Evolutionary conservation across 1,140 invertebrate species (phyloP), one percentile per base, ranked within the genome.

Genomic region (Pachypeltis micranthus): DNA sequence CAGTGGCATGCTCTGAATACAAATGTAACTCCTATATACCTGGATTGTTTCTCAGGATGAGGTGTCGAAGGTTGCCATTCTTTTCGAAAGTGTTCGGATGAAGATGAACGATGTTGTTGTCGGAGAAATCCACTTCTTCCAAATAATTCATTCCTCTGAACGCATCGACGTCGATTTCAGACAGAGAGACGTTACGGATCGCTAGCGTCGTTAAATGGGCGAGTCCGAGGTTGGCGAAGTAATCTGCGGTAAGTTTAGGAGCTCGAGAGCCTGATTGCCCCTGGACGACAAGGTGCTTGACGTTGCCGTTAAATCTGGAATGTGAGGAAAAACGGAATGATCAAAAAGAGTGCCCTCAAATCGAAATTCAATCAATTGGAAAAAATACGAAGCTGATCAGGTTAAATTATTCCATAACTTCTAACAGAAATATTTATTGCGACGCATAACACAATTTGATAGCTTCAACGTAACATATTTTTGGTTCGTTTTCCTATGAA

Each of bases 41-140:
- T 12, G 83, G 81, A 68, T 87, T 86, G 28, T 81, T 79, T 7
- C 83, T 79, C 23, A 87, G 80, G n/a, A 81, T 81, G 1, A 87
- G 70, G 27, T 83, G 73, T 31, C 80, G 76, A 10, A 87, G 70
- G 66, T 84, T 81, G 39, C 78, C 81, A 67, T 84, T 85, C 57
- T 76, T 79, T 1, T 78, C 75, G 71, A 87, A 86, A 0, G 82
- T 82, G 63, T 86, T 79, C 0, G 83, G 81, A 67, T 85, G 80
- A 24, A 87, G 74, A 25, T 75, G 75, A 27, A 79, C 76, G 19
- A 86, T 73, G 47, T 78, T 79, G 57, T 84, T 85, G 66, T 81
- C 78, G 0, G 83, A 83, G 28, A 87, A 72, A 67, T 85, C 85
- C 0, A 87, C 77, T 1, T 82, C 77, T 61, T 81, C 84, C 0